Percentiles rank a stretch among this genome's conserved stretches.
These are phyloP conservation scores for Copsychus sechellarum DNA, from an alignment of 2,113 vertebrate genomes.

Conservation along the genomic window DNA sequence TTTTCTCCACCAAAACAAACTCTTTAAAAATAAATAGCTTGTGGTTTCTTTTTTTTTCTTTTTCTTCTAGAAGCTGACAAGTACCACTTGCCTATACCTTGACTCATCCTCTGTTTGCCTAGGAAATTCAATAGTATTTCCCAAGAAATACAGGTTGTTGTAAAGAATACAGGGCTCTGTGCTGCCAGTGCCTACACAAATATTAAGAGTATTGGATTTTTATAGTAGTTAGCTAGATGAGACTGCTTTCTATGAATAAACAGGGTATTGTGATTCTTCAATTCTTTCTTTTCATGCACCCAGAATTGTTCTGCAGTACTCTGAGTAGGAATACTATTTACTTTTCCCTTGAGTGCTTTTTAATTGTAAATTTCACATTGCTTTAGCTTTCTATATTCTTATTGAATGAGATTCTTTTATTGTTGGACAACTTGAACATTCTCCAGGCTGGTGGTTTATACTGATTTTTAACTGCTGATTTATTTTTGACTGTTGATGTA, in stretches of 20 bases:
- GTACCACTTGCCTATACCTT: not conserved
- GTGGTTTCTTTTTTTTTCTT: not conserved
- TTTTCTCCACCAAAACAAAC: not conserved
- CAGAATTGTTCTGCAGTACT: not conserved
- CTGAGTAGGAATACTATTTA: not conserved
- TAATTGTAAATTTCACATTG: not conserved
- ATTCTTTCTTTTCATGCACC: not conserved
- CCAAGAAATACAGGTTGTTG: not conserved
- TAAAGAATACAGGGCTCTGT: not conserved
- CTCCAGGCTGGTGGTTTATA: not conserved
- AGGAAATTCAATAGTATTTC: not conserved
- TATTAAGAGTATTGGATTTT: not conserved
- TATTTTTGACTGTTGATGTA: not conserved
- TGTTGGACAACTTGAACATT: not conserved
- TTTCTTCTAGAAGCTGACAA: not conserved
- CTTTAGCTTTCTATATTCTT: not conserved
- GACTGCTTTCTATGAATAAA: not conserved
- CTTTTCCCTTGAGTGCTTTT: not conserved
- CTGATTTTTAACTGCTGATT: not conserved
- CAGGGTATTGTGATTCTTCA: not conserved
- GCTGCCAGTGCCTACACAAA: not conserved
- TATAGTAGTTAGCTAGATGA: not conserved
- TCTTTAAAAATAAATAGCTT: not conserved
- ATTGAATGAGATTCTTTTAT: not conserved
- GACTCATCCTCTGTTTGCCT: not conserved